Base-by-base conservation (phyloP, 2,888 invertebrate species). In the Tenthredo notha region DNA sequence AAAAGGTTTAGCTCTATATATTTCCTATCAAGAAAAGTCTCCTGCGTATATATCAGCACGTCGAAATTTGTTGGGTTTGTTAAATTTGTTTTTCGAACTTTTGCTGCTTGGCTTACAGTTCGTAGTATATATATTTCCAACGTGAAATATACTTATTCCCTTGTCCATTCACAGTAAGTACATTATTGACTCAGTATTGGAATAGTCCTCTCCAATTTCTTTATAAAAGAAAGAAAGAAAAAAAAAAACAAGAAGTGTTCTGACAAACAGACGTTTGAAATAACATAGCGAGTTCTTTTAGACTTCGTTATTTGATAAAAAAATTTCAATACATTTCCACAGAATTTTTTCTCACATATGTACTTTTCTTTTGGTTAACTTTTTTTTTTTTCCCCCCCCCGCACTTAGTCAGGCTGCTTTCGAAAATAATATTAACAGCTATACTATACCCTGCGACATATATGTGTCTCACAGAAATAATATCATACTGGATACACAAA, bases 11-110 rank as follows among this genome's bases (percentile, higher is more conserved):
- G n/a, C 74, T n/a, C 43, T 15, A 43, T 74, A 43, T 25, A 67
- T 67, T 67, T 40, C 43, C 21, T 12, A 10, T 3, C n/a, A 10
- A 40, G 74, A 25, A 74, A 70, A 70, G 6, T 70, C 37, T n/a
- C 3, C 18, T 40, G 18, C n/a, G 33, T 33, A 37, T 33, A 37
- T 70, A n/a, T n/a, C 18, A n/a, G 15, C 37, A 37, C 70, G 37
- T 75, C 15, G 50, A 10, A 54, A 77, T 50, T 77, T 77, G 29
- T 77, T 77, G 54, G 54, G 50, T 77, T 54, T 25, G n/a, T 54
- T 77, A 77, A 54, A 54, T 75, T 75, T 50, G 50, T 29, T 77
- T 29, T 77, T 54, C 29, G n/a, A 33, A 77, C 77, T 77, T 77
- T 77, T n/a, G 29, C 29, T 6, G 47, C 10, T 29, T 2, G 21